Percentiles rank a stretch among this genome's conserved stretches.
Evolutionary conservation across 2,797 vertebrate species (phyloP).

Genomic region (Kryptopterus vitreolus): DNA sequence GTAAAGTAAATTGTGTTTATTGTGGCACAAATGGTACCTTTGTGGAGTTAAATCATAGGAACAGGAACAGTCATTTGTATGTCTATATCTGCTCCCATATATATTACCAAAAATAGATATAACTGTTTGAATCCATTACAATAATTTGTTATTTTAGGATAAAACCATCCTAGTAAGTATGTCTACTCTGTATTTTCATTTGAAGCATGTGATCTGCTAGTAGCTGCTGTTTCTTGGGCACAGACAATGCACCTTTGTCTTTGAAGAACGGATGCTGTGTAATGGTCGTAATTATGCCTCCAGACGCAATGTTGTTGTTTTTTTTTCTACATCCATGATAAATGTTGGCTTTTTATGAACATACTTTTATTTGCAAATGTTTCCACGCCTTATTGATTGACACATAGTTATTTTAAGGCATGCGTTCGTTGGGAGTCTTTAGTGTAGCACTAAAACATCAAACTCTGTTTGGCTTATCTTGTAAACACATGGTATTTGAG

Average conservation of each 20-base stretch:
- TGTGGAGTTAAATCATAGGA: background rate
- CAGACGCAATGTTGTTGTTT: slow-evolving; percentile 45
- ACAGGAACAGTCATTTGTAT: background rate
- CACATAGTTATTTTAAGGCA: slow-evolving; percentile 11
- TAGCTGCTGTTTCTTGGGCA: slow-evolving; percentile 58
- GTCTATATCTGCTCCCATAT: background rate
- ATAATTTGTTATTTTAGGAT: background rate
- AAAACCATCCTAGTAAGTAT: background rate
- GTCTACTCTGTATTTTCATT: slow-evolving; percentile 34
- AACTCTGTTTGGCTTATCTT: slow-evolving; percentile 40
- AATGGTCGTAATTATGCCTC: slow-evolving; percentile 65
- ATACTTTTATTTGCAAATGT: slow-evolving; percentile 38
- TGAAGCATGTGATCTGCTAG: slow-evolving; percentile 64
- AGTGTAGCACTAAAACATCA: background rate
- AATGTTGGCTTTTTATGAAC: slow-evolving; percentile 56
- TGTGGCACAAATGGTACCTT: background rate
- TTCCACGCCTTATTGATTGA: background rate
- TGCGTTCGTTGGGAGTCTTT: slow-evolving; percentile 23
- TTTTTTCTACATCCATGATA: slow-evolving; percentile 56
- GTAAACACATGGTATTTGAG: slow-evolving; percentile 44
- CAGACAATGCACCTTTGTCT: slow-evolving; percentile 74
- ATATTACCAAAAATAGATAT: background rate
- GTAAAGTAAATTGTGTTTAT: background rate
- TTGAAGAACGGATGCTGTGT: slow-evolving; percentile 67
- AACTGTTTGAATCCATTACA: background rate